Conservation (phyloP, 2,888 invertebrate genomes). For the Ligdia adustata region DNA sequence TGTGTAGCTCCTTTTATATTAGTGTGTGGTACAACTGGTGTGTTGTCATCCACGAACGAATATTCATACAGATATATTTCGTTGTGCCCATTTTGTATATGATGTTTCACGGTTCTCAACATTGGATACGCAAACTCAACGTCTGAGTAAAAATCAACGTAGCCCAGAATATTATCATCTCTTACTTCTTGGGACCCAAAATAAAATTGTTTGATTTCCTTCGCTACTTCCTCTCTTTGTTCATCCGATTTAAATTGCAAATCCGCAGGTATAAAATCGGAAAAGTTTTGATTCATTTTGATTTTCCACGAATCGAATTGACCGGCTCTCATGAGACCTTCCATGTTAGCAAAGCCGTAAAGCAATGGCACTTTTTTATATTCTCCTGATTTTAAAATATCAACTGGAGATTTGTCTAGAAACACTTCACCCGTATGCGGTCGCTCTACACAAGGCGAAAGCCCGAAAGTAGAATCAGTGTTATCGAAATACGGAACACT, state of each 20-base stretch:
- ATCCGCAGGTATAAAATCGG: conserved; percentile 57
- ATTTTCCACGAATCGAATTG: conserved; percentile 47
- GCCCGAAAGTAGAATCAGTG: conserved; percentile 30
- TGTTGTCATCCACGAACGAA: conserved; percentile 43
- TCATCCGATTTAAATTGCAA: conserved; percentile 44
- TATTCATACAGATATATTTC: conserved; percentile 50
- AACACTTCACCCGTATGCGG: conserved; percentile 39
- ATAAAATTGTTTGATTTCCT: conserved; percentile 47
- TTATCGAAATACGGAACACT: conserved; percentile 20
- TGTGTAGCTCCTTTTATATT: conserved; percentile 45
- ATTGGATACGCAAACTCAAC: conserved; percentile 40
- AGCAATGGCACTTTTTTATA: conserved; percentile 51
- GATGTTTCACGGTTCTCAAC: conserved; percentile 40
- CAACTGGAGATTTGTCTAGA: conserved; percentile 47
- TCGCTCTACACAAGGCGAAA: conserved; percentile 43
- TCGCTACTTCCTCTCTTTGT: conserved; percentile 45
- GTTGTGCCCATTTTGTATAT: conserved; percentile 42
- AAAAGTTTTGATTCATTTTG: conserved; percentile 58
- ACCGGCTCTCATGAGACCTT: conserved; percentile 47
- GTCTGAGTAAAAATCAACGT: conserved; percentile 50
- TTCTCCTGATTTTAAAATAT: conserved; percentile 45
- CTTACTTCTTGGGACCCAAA: conserved; percentile 43
- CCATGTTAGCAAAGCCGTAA: conserved; percentile 57
- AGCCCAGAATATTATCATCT: conserved; percentile 40
- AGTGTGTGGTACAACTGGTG: conserved; percentile 35